These are phyloP conservation scores for Exaiptasia diaphana DNA, from an alignment of 64 coral and sea anemone genomes.

Conservation along the genomic window DNA sequence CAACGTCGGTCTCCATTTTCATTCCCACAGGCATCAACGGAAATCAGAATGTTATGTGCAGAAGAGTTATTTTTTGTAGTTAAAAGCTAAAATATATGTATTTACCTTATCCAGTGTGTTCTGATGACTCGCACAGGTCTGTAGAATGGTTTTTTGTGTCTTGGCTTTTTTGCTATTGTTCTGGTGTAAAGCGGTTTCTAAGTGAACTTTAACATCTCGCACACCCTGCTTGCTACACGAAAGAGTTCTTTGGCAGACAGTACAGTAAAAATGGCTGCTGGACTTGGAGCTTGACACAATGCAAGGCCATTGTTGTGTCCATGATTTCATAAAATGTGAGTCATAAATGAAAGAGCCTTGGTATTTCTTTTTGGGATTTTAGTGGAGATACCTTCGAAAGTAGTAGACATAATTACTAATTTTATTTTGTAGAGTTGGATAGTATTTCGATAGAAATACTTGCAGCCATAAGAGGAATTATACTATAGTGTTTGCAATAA, in stretches of 20 bases:
- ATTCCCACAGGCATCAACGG: too few relatives aligned
- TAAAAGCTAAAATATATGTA: too few relatives aligned
- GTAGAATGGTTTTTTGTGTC: conserved; percentile 38
- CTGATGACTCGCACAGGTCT: conserved; percentile 17
- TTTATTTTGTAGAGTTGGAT: too few relatives aligned
- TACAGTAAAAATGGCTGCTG: conserved; percentile 29
- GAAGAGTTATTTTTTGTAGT: too few relatives aligned
- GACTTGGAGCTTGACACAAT: conserved; percentile 10
- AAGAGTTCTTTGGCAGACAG: conserved; percentile 16
- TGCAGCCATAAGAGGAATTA: too few relatives aligned
- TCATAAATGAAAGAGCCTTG: conserved; percentile 42
- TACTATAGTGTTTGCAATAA: too few relatives aligned
- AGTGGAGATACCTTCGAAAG: too few relatives aligned
- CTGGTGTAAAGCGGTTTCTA: conserved; percentile 26
- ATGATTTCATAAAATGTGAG: conserved; percentile 11
- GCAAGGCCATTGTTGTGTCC: conserved; percentile 51
- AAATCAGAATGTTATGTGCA: too few relatives aligned
- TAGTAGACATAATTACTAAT: too few relatives aligned
- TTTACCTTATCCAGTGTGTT: conserved; percentile 54
- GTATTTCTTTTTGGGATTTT: too few relatives aligned
- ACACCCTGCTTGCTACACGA: conserved; percentile 50
- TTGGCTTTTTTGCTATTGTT: conserved; percentile 14
- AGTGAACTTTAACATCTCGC: conserved; percentile 27
- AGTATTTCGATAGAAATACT: too few relatives aligned
- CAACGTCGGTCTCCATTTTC: too few relatives aligned